These are phyloP conservation scores for Ellobium chinense DNA, from an alignment of 2,888 invertebrate species.

Conservation along the genomic window DNA sequence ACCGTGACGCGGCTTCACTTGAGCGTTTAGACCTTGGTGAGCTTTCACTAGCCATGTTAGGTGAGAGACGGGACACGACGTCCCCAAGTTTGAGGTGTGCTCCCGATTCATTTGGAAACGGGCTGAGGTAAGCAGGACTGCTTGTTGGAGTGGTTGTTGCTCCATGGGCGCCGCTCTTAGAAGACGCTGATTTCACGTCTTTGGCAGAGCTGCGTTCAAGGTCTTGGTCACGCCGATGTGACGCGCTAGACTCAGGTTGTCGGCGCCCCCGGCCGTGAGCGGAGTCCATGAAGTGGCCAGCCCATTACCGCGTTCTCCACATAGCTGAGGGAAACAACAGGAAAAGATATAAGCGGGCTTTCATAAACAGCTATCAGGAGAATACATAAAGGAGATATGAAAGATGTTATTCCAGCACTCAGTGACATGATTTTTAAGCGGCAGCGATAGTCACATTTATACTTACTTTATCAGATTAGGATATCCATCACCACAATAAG, in stretches of 20 bases:
- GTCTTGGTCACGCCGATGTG: conserved; percentile 7
- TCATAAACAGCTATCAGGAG: too few species aligned
- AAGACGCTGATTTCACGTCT: neutral
- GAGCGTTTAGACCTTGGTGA: neutral
- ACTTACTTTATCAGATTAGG: too few species aligned
- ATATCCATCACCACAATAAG: too few species aligned
- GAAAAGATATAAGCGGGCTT: too few species aligned
- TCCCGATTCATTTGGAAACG: neutral
- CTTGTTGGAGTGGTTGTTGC: neutral
- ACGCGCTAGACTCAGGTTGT: conserved; percentile 14
- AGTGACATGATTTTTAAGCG: too few species aligned
- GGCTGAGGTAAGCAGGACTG: neutral
- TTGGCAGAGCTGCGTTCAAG: neutral
- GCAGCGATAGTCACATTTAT: too few species aligned
- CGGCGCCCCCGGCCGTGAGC: conserved; percentile 40
- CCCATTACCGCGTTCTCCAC: conserved; percentile 42
- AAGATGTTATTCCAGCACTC: too few species aligned
- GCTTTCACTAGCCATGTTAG: neutral
- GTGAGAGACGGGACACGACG: conserved; percentile 10
- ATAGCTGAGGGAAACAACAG: conserved; percentile 23
- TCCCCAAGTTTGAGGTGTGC: neutral
- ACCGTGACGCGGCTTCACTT: neutral
- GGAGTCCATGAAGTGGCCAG: conserved; percentile 34
- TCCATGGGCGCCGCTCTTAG: neutral
- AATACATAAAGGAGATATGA: too few species aligned